Percentiles rank a stretch among this genome's conserved stretches.
Evolutionary conservation across 2,113 vertebrate genomes (phyloP).

Genomic region (rat (Rattus norvegicus)): GRCr8 NC_086039.1:47310001-47310500

Average conservation of each 20-base stretch:
- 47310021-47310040: not conserved
- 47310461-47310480: not conserved
- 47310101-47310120: not conserved
- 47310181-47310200: not conserved
- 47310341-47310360: not conserved
- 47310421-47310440: not conserved
- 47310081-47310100: not conserved
- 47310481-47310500: not conserved
- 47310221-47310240: not conserved
- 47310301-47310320: too few relatives aligned
- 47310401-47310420: not conserved
- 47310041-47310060: not conserved
- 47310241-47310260: not conserved
- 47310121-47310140: not conserved
- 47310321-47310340: not conserved
- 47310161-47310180: conserved; percentile 1
- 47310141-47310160: not conserved
- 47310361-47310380: not conserved
- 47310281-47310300: not conserved
- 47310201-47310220: not conserved
- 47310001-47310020: not conserved
- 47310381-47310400: not conserved
- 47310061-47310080: not conserved
- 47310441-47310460: not conserved
- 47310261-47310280: not conserved